Conservation (phyloP, 2,113 vertebrate species). For the Cercocebus atys region DNA sequence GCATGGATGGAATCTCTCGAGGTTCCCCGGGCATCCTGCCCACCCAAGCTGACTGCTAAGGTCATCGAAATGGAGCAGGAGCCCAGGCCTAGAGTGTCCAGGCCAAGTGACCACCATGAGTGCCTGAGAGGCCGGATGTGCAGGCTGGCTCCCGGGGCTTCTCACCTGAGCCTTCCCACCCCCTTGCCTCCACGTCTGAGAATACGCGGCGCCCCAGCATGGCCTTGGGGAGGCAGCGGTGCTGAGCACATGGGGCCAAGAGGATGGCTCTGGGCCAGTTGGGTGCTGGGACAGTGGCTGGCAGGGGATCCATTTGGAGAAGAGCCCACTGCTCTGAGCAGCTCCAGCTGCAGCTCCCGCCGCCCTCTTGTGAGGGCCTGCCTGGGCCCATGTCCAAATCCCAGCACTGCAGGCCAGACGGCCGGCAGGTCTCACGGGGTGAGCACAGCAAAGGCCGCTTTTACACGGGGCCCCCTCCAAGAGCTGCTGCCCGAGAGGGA, state of each 20-base stretch:
- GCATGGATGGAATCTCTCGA: background rate
- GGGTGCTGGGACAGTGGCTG: background rate
- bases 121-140: background rate
- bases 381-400: background rate
- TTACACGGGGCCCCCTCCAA: background rate
- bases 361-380: background rate
- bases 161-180: background rate
- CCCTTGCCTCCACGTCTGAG: background rate
- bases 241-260: too few species aligned
- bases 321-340: background rate
- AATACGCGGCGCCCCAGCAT: accelerated
- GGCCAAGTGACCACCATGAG: background rate
- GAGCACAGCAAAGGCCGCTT: background rate
- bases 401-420: background rate
- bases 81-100: background rate
- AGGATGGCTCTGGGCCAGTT: background rate
- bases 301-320: background rate
- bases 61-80: too few species aligned
- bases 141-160: too few species aligned
- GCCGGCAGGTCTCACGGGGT: background rate
- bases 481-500: background rate
- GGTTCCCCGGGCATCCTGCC: background rate
- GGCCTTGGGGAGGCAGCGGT: background rate
- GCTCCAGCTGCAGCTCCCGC: background rate
- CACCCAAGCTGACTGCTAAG: background rate